Evolutionary conservation across 2,113 vertebrate genomes (phyloP).

Genomic region (Felis catus): DNA sequence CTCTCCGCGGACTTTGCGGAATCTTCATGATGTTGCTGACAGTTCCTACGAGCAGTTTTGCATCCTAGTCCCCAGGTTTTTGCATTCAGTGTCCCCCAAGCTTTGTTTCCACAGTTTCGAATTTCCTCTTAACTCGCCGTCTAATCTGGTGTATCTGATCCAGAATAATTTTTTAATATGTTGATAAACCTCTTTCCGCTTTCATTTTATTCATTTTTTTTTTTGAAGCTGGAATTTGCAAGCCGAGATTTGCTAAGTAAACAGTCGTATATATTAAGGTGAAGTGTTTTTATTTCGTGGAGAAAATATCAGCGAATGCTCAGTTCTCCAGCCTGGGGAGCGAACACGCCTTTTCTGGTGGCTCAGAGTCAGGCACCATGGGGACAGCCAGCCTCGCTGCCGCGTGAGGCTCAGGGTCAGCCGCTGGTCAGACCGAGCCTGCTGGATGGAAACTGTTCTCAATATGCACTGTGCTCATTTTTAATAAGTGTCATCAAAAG

Average conservation of each 20-base stretch:
- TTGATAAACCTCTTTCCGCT: not conserved
- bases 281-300: not conserved
- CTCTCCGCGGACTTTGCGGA: not conserved
- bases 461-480: not conserved
- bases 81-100: not conserved
- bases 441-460: not conserved
- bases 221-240: not conserved
- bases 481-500: not conserved
- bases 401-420: not conserved
- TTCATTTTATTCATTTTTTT: not conserved
- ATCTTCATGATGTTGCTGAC: not conserved
- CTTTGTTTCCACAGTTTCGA: not conserved
- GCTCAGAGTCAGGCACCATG: fast-evolving
- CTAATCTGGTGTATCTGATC: not conserved
- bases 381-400: fast-evolving
- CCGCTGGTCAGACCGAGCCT: not conserved
- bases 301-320: too few relatives aligned
- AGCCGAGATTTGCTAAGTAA: not conserved
- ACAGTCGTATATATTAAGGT: not conserved
- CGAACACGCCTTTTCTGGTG: fast-evolving
- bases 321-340: fast-evolving
- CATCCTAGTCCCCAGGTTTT: not conserved
- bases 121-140: not conserved
- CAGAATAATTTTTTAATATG: not conserved
- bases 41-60: not conserved